phyloP scores from a whole-genome alignment of 2,797 vertebrate species.

The Pelodytes ibericus region DNA sequence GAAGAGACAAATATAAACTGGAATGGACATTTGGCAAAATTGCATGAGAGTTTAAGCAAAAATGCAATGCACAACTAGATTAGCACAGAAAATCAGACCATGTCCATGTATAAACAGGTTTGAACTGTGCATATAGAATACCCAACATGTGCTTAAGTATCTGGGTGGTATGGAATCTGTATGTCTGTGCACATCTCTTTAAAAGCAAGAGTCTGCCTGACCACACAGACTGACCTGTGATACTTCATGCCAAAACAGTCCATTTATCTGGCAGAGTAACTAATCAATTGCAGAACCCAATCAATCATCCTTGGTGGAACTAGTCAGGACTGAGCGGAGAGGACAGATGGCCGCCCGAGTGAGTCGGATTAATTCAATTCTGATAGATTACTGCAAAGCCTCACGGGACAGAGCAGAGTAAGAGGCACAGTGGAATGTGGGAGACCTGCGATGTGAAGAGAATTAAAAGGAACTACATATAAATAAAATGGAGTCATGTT shows the following conservation, averaged over 20 bases:
- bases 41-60: no score
- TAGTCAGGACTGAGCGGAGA: constrained; percentile 60
- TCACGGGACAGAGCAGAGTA: constrained; percentile 40
- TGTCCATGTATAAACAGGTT: neutral
- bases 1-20: no score
- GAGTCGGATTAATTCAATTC: constrained; percentile 88
- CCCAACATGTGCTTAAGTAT: neutral
- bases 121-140: neutral
- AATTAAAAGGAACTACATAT: constrained; percentile 5
- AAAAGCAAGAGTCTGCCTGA: constrained; percentile 75
- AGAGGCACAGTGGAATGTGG: constrained; percentile 38
- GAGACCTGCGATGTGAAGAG: constrained; percentile 35
- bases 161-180: constrained; percentile 3
- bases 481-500: constrained; percentile 19
- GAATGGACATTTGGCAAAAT: no score
- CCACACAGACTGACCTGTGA: constrained; percentile 84
- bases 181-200: constrained; percentile 66
- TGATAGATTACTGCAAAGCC: constrained; percentile 76
- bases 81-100: neutral
- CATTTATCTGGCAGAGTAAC: constrained; percentile 91
- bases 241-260: constrained; percentile 90
- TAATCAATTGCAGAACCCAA: constrained; percentile 95
- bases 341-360: constrained; percentile 77
- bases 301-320: constrained; percentile 77
- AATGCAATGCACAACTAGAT: neutral